These are phyloP conservation scores for Takifugu ocellatus DNA, from an alignment of 2,797 vertebrate species.

Conservation along the genomic window DNA sequence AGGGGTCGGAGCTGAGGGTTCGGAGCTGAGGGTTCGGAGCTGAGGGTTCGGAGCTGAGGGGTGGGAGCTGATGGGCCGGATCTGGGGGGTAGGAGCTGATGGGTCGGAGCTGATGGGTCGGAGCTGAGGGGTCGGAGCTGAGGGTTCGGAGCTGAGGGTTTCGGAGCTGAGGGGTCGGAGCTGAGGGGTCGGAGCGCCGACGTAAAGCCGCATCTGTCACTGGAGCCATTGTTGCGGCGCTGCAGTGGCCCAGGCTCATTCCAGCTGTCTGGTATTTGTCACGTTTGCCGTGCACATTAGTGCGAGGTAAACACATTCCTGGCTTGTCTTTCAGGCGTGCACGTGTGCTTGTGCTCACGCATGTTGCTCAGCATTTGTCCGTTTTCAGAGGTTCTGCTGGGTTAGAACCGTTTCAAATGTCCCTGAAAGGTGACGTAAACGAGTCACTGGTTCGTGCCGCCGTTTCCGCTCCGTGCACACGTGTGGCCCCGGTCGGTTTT, in stretches of 20 bases:
- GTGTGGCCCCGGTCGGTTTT: slow-evolving; percentile 31
- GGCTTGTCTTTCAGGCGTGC: not conserved
- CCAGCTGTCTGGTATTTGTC: slow-evolving; percentile 37
- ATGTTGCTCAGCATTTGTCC: not conserved
- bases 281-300: slow-evolving; percentile 38
- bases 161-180: slow-evolving; percentile 30
- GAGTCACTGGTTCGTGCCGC: too few species aligned
- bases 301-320: slow-evolving; percentile 57
- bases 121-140: too few species aligned
- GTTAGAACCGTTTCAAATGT: too few species aligned
- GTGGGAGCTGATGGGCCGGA: too few species aligned
- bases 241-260: slow-evolving; percentile 38
- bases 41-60: too few species aligned
- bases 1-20: too few species aligned
- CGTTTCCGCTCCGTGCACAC: slow-evolving; percentile 5
- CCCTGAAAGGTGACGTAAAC: too few species aligned
- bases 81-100: too few species aligned
- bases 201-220: slow-evolving; percentile 53
- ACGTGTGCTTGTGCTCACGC: slow-evolving; percentile 1
- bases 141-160: slow-evolving; percentile 17
- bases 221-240: slow-evolving; percentile 40
- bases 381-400: too few species aligned
- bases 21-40: too few species aligned
- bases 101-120: too few species aligned
- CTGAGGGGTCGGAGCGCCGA: slow-evolving; percentile 41